Evolutionary conservation across 2,797 vertebrate species (phyloP).

Genomic region (Astyanax mexicanus): DNA sequence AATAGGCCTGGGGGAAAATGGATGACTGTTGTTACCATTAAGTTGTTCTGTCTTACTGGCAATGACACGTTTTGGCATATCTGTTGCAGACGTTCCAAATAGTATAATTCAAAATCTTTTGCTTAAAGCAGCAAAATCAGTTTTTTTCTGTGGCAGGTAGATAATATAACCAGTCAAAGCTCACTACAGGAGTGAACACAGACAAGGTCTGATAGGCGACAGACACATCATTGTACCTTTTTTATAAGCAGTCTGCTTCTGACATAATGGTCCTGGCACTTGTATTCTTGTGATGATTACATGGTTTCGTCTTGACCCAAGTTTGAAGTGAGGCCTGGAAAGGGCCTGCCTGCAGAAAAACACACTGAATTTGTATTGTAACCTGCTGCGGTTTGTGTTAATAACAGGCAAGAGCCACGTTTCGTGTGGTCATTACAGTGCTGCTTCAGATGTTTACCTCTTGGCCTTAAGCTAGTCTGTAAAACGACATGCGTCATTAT

Average conservation of each 20-base stretch:
- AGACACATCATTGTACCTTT: constrained; percentile 40
- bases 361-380: constrained; percentile 25
- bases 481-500: constrained; percentile 13
- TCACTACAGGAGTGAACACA: constrained; percentile 9
- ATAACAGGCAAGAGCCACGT: constrained; percentile 36
- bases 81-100: background rate
- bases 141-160: constrained; percentile 13
- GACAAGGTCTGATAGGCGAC: constrained; percentile 18
- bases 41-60: background rate
- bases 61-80: background rate
- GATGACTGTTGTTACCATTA: too few relatives aligned
- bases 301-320: constrained; percentile 29
- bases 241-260: constrained; percentile 38
- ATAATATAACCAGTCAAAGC: constrained; percentile 5
- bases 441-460: constrained; percentile 38
- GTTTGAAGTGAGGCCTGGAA: constrained; percentile 35
- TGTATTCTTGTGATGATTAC: constrained; percentile 44
- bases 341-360: constrained; percentile 16
- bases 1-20: background rate
- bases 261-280: constrained; percentile 40
- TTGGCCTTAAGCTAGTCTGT: constrained; percentile 30
- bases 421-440: constrained; percentile 46
- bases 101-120: background rate
- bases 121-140: constrained; percentile 17
- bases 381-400: constrained; percentile 42